Conservation (phyloP, 2,888 invertebrate species). For the Trachelus iudaicus region DNA sequence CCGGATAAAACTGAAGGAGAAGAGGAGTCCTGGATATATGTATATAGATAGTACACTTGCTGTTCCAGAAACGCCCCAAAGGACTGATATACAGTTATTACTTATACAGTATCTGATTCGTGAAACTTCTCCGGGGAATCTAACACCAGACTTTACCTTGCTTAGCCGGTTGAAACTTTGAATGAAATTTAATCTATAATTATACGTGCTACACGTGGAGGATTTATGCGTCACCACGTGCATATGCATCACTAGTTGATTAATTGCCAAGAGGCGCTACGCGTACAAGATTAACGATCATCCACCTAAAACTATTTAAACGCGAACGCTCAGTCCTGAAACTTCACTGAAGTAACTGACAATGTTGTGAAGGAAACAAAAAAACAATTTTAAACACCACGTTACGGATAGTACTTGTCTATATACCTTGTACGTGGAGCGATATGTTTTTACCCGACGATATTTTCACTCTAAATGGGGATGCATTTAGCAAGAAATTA, state of each 20-base stretch:
- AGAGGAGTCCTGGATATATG: slow-evolving; percentile 1
- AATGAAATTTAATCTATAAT: background rate
- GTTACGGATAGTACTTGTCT: background rate
- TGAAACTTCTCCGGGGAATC: slow-evolving; percentile 20
- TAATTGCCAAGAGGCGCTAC: background rate
- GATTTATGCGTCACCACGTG: background rate
- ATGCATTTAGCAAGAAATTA: background rate
- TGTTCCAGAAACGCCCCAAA: slow-evolving; percentile 3
- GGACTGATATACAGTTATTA: slow-evolving; percentile 8
- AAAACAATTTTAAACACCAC: background rate
- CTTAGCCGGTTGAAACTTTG: background rate
- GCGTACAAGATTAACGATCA: background rate
- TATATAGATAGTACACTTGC: background rate
- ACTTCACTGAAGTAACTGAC: background rate
- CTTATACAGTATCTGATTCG: slow-evolving; percentile 29
- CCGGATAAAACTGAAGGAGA: slow-evolving; percentile 4
- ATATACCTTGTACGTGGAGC: too few relatives aligned
- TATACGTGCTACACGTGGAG: background rate
- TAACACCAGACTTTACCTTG: background rate
- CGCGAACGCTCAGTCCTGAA: background rate
- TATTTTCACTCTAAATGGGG: background rate
- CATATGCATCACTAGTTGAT: background rate
- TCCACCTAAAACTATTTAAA: background rate
- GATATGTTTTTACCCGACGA: too few relatives aligned
- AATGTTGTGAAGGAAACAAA: background rate